These are phyloP conservation scores for Herpetotheres cachinnans DNA, from an alignment of 2,113 vertebrate genomes.

Conservation along the genomic window DNA sequence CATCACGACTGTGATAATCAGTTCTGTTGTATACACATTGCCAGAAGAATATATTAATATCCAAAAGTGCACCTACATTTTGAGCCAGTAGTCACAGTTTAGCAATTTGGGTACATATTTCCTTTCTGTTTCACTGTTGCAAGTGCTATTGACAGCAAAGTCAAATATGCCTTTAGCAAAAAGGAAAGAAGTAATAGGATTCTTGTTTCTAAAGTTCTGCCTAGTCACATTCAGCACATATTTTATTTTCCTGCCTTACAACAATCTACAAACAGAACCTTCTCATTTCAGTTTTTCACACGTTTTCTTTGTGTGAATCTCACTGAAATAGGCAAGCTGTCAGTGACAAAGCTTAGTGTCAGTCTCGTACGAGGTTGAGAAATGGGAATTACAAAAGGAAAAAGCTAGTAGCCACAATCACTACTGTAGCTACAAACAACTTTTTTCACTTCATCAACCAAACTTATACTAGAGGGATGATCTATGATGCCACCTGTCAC, in stretches of 20 bases:
- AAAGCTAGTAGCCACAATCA: background rate
- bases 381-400: slow-evolving; percentile 4
- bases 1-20: background rate
- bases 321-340: slow-evolving; percentile 35
- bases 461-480: background rate
- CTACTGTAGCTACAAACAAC: background rate
- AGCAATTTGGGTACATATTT: background rate
- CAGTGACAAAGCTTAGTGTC: slow-evolving; percentile 35
- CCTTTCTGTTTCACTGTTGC: background rate
- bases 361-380: background rate
- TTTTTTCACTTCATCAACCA: background rate
- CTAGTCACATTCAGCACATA: slow-evolving; percentile 17
- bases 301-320: slow-evolving; percentile 13
- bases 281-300: slow-evolving; percentile 48
- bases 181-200: background rate
- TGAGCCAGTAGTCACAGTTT: background rate
- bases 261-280: slow-evolving; percentile 15
- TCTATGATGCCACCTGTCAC: background rate
- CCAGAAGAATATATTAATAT: background rate
- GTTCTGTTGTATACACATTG: background rate
- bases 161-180: slow-evolving; percentile 35
- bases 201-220: slow-evolving; percentile 35
- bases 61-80: background rate
- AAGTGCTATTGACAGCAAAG: slow-evolving; percentile 19
- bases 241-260: slow-evolving; percentile 37